Evolutionary conservation across 2,113 vertebrate species (phyloP).

Genomic region (Gasterosteus nipponicus): DNA sequence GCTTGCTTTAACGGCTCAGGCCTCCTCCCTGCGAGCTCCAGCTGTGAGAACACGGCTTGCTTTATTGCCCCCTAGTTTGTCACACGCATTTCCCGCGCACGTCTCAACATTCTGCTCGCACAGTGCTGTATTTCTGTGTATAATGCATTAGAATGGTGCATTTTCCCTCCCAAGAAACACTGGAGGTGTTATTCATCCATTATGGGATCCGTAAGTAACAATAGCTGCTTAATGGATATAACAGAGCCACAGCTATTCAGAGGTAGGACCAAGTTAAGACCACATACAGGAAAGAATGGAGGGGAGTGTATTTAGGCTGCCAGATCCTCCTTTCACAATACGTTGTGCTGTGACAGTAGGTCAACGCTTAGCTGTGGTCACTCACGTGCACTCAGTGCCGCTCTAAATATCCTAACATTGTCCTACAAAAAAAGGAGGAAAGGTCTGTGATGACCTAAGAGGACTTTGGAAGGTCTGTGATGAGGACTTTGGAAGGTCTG

Average conservation of each 20-base stretch:
- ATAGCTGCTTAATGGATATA: slow-evolving; percentile 34
- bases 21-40: slow-evolving; percentile 31
- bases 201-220: slow-evolving; percentile 19
- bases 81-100: not conserved
- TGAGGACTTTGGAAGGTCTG: no score
- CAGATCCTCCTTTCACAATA: not conserved
- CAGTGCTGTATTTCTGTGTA: slow-evolving; percentile 39
- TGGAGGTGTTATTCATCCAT: slow-evolving; percentile 32
- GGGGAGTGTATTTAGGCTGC: not conserved
- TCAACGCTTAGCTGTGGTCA: not conserved
- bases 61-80: slow-evolving; percentile 53
- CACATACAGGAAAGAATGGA: not conserved
- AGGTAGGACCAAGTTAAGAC: not conserved
- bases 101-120: slow-evolving; percentile 2
- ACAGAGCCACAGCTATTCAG: slow-evolving; percentile 1
- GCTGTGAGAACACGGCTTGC: slow-evolving; percentile 35
- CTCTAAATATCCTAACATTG: not conserved
- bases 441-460: not conserved
- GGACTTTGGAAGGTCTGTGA: no score
- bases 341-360: not conserved
- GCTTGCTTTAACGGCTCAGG: slow-evolving; percentile 33
- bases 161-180: slow-evolving; percentile 36
- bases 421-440: not conserved
- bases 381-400: not conserved
- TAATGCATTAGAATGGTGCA: not conserved